Evolutionary conservation across 2,888 invertebrate genomes (phyloP), one percentile per base, ranked within the genome.

Genomic region (Cetonia aurata): DNA sequence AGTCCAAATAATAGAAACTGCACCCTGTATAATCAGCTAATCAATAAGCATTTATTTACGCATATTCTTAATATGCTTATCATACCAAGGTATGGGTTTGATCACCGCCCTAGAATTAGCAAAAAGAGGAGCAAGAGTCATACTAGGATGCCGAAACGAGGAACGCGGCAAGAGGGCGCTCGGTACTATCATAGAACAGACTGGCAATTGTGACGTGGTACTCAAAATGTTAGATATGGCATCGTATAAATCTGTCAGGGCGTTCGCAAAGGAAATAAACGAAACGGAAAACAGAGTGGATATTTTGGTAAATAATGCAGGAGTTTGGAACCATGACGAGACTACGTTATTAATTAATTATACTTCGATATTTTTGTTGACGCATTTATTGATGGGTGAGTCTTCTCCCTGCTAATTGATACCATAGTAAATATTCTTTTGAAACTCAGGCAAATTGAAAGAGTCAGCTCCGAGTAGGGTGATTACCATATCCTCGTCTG

Each of bases 301-400:
- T 75, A 87, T 90, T 9, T 81, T 92, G 19, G 85, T 91, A 9
- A 90, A 91, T 79, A 91, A 91, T 77, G 91, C 91, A 0, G 90
- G 90, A 0, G 86, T 86, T 0, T 78, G 85, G n/a, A 82, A 83
- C 0, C 81, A 85, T 44, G 81, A 81, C 25, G 87, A 91, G 50
- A 80, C 85, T 15, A 88, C 87, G 67, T 87, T 90, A 84, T 90
- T 90, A 72, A 87, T 89, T 13, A 92, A 92, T 75, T 88, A 92
- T 77, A 88, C 87, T 75, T 88, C 87, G 3, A 87, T 60, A 87
- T 91, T 93, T 79, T 81, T 93, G 25, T 82, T 93, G 59, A 92
- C 92, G 0, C 84, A 90, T 72, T 85, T 93, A 0, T 81, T 93
- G 0, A 78, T 88, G 0, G 88, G 89, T 73, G 74, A 84, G 75